Conservation (phyloP, 2,113 vertebrate species). For the Forbesichthys papilliferus region DNA sequence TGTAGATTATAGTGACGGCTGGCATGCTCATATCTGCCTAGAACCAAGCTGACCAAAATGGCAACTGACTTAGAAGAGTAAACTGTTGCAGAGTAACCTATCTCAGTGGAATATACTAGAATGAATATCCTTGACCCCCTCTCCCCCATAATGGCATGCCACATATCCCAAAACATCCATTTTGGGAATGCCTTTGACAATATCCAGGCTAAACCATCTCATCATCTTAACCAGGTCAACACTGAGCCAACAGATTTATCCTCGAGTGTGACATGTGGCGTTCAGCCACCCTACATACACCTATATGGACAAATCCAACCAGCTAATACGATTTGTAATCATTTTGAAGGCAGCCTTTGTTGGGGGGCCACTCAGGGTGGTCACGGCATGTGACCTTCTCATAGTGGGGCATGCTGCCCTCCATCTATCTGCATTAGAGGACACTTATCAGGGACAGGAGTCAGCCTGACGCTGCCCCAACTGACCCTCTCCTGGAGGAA, state of each 20-base stretch:
- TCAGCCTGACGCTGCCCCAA: slow-evolving; percentile 62
- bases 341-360: slow-evolving; percentile 53
- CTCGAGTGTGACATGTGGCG: slow-evolving; percentile 5
- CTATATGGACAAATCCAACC: slow-evolving; percentile 28
- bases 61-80: not conserved
- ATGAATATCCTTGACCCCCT: not conserved
- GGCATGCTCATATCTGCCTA: slow-evolving; percentile 18
- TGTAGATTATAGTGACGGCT: slow-evolving; percentile 1
- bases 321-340: slow-evolving; percentile 53
- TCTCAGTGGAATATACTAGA: not conserved
- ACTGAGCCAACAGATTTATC: slow-evolving; percentile 1
- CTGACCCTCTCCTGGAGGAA: slow-evolving; percentile 60
- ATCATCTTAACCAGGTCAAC: slow-evolving; percentile 16
- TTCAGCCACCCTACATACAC: slow-evolving; percentile 23
- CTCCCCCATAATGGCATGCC: not conserved
- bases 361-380: slow-evolving; percentile 56
- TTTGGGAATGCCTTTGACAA: slow-evolving; percentile 1
- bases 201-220: slow-evolving; percentile 1
- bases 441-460: slow-evolving; percentile 65
- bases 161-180: slow-evolving; percentile 5
- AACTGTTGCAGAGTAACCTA: slow-evolving; percentile 1
- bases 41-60: not conserved
- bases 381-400: slow-evolving; percentile 64
- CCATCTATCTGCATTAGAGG: slow-evolving; percentile 73
- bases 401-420: slow-evolving; percentile 54